These are phyloP conservation scores for Chelonus insularis DNA, from an alignment of 1,140 invertebrate species.

Conservation along the genomic window DNA sequence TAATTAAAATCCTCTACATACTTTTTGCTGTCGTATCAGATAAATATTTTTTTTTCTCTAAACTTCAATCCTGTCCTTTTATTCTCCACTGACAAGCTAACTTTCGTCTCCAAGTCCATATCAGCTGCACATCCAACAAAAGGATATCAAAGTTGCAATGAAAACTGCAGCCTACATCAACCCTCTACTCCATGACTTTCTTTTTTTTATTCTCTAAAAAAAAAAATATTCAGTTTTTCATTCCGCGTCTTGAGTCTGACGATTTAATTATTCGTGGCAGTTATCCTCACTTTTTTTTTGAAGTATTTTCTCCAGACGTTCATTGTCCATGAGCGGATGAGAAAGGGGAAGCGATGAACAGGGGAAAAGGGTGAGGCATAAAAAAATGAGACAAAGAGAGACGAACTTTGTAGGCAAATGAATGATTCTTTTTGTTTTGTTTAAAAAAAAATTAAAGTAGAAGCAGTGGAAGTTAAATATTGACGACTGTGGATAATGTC, in stretches of 20 bases:
- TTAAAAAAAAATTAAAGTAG: background rate
- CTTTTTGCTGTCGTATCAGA: background rate
- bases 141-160: slow-evolving; percentile 17
- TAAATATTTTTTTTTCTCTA: background rate
- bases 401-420: slow-evolving; percentile 17
- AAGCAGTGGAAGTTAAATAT: background rate
- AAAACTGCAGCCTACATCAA: background rate
- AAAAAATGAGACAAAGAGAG: slow-evolving; percentile 19
- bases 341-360: background rate
- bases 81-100: background rate
- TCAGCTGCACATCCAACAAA: background rate
- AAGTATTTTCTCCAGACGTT: slow-evolving; percentile 14
- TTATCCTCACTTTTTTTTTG: background rate
- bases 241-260: slow-evolving; percentile 16
- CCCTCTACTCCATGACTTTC: background rate
- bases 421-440: slow-evolving; percentile 11
- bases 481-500: slow-evolving; percentile 6
- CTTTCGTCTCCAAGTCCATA: background rate
- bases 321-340: slow-evolving; percentile 21
- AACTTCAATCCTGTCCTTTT: background rate
- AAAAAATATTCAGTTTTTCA: slow-evolving; percentile 2
- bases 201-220: slow-evolving; percentile 8
- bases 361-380: background rate
- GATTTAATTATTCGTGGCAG: slow-evolving; percentile 26
- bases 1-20: background rate